Conservation (phyloP, 2,113 vertebrate genomes). For the Potamarius usumacintae region DNA sequence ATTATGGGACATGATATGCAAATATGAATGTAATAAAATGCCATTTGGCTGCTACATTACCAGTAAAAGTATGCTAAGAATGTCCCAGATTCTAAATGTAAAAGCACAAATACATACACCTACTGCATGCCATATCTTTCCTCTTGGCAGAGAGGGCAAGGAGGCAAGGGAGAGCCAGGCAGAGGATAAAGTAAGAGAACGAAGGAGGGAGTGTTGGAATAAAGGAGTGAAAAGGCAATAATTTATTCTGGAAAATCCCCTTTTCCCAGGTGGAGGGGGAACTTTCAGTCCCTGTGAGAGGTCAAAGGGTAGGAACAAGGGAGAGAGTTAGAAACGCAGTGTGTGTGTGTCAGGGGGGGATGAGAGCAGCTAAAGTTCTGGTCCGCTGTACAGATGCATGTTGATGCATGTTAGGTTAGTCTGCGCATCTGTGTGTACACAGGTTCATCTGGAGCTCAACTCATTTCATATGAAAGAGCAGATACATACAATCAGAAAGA, state of each 20-base stretch:
- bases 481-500: too few species aligned
- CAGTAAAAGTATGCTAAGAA: neutral
- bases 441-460: too few species aligned
- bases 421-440: too few species aligned
- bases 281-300: constrained; percentile 49
- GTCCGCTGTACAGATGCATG: too few species aligned
- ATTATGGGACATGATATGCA: neutral
- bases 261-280: constrained; percentile 53
- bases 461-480: too few species aligned
- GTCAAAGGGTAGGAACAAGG: constrained; percentile 19
- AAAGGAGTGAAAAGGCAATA: constrained; percentile 50
- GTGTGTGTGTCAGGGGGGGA: neutral
- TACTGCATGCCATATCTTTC: constrained; percentile 26
- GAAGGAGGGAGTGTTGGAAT: constrained; percentile 46
- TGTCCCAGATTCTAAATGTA: neutral
- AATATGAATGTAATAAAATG: neutral
- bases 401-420: too few species aligned
- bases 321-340: neutral
- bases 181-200: constrained; percentile 45
- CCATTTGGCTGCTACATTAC: neutral
- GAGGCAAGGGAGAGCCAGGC: constrained; percentile 29
- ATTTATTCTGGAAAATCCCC: constrained; percentile 66
- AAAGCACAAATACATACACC: constrained; percentile 10
- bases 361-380: too few species aligned
- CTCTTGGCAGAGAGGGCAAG: constrained; percentile 21